Base-by-base conservation (phyloP, 2,113 vertebrate species). In the Chloropsis cyanopogon region DNA sequence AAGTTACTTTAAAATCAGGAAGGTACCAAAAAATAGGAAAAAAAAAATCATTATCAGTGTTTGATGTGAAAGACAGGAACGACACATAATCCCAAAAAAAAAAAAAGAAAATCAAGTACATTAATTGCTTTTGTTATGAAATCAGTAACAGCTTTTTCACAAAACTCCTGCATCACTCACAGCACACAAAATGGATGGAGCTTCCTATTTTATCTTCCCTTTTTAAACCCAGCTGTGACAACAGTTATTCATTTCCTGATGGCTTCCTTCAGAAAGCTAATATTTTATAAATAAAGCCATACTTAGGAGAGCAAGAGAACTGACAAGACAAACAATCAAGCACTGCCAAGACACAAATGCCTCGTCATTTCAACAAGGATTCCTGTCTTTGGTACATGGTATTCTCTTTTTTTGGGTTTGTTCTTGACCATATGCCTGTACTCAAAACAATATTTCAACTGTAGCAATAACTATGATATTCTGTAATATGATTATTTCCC, bases 241-340 rank as follows among this genome's bases (percentile, higher is more conserved):
- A 52, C 86, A 26, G 49, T 64, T 60, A 19, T 15, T 88, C 24
- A 80, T 76, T 94, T 90, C 91, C 94, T 69, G 82, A 76, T 52
- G 42, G 79, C 37, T 95, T 76, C 70, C 76, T 92, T 76, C 37
- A 15, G 76, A 83, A 88, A 90, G 39, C 63, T 57, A 82, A 21
- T 72, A 56, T 86, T 95, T 93, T n/a, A 90, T 57, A 90, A 93
- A 94, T 75, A 90, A 93, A 95, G 71, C 54, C 93, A 65, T 41
- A 53, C n/a, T 65, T 64, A 39, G 0, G 21, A 88, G 12, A 80
- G 80, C 59, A 80, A 68, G 41, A 59, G 41, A 57, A 39, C 61
- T 25, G 82, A 68, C 66, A 47, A 63, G 79, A 76, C 61, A 63
- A 83, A 83, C 49, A 75, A 16, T 6, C 57, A 41, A 35, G 25